These are phyloP conservation scores for Diceros bicornis DNA, from an alignment of 2,797 vertebrate genomes.

Conservation along the genomic window DNA sequence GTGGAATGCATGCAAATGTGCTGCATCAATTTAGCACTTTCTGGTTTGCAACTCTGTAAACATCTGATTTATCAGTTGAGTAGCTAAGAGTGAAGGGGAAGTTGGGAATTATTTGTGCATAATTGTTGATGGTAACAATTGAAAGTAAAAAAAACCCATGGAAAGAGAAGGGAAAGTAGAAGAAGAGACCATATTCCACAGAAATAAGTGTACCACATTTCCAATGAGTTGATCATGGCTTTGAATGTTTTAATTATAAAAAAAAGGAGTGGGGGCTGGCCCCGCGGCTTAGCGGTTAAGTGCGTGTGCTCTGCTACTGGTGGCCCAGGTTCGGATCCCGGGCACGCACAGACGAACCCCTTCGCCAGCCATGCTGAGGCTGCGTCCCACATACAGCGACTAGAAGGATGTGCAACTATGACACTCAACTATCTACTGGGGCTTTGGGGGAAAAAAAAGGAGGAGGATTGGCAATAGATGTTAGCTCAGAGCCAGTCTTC, in stretches of 20 bases:
- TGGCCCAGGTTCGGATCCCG: no score
- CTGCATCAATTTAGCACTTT: neutral
- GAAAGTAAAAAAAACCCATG: neutral
- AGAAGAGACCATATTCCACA: neutral
- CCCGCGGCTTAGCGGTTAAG: no score
- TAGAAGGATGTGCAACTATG: no score
- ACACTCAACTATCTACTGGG: no score
- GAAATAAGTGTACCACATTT: neutral
- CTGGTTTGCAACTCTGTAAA: neutral
- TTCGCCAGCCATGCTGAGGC: no score
- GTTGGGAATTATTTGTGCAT: neutral
- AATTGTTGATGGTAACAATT: neutral
- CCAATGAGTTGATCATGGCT: neutral
- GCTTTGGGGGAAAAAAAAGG: no score
- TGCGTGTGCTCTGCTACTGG: no score
- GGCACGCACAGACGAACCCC: no score
- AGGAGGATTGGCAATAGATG: no score
- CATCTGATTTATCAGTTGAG: neutral
- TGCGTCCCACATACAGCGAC: no score
- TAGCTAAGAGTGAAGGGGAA: neutral
- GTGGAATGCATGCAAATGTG: conserved; percentile 10
- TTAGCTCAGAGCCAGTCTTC: no score
- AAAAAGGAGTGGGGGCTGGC: neutral
- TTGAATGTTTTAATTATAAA: neutral
- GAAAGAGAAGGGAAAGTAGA: neutral